Evolutionary conservation across 2,888 invertebrate species (phyloP).

Genomic region (Cryptocheilus praepositus): DNA sequence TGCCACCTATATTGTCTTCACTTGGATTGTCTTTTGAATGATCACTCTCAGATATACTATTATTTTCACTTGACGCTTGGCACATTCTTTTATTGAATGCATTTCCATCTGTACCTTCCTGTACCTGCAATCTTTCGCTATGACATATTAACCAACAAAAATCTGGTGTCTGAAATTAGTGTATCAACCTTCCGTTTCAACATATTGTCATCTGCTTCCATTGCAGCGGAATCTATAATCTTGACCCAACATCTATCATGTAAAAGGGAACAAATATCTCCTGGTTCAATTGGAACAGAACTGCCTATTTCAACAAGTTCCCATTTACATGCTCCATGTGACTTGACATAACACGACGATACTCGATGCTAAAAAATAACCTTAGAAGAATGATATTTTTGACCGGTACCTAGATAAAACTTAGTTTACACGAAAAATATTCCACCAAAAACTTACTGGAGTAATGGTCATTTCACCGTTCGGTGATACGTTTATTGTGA

Average conservation of each 20-base stretch:
- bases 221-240: constrained; percentile 34
- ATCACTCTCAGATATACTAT: not conserved
- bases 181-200: constrained; percentile 55
- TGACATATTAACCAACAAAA: too few species aligned
- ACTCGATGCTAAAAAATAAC: constrained; percentile 52
- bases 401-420: constrained; percentile 14
- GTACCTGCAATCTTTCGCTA: constrained; percentile 26
- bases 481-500: constrained; percentile 53
- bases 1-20: not conserved
- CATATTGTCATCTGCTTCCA: constrained; percentile 31
- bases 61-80: constrained; percentile 4
- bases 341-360: constrained; percentile 55
- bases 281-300: constrained; percentile 48
- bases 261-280: constrained; percentile 59
- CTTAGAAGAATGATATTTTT: constrained; percentile 25
- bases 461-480: constrained; percentile 61
- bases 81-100: constrained; percentile 26
- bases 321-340: constrained; percentile 48
- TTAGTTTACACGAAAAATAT: too few species aligned
- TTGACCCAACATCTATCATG: constrained; percentile 61
- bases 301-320: constrained; percentile 48
- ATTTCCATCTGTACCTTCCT: constrained; percentile 15
- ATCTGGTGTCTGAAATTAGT: not conserved
- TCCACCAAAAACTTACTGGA: constrained; percentile 52
- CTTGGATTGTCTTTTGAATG: not conserved